Conservation (phyloP, 2,797 vertebrate species). For the Menidia menidia region DNA sequence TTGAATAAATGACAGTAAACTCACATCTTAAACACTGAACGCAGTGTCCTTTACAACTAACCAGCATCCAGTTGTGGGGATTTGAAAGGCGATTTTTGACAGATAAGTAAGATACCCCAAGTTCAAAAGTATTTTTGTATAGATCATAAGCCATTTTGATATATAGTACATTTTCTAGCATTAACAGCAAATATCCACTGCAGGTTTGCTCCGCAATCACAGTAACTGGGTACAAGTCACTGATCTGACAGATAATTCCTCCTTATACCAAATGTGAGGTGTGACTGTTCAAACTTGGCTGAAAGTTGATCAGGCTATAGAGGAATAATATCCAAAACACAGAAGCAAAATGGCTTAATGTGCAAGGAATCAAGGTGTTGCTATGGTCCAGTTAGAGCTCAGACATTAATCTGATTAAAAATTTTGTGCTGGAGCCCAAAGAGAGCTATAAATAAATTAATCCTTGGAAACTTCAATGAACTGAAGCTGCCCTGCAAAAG, state of each 20-base stretch:
- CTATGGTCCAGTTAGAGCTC: background rate
- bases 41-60: background rate
- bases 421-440: background rate
- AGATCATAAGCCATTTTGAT: too few species aligned
- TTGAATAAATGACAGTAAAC: too few species aligned
- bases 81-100: too few species aligned
- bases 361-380: background rate
- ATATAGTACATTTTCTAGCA: too few species aligned
- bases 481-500: background rate
- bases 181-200: too few species aligned
- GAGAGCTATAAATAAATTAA: background rate
- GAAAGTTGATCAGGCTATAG: background rate
- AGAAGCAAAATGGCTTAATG: background rate
- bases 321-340: background rate
- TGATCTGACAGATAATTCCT: too few species aligned
- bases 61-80: too few species aligned
- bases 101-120: too few species aligned
- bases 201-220: too few species aligned
- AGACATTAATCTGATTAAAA: background rate
- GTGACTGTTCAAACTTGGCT: background rate
- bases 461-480: background rate
- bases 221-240: too few species aligned
- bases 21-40: too few species aligned
- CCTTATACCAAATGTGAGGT: background rate
- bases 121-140: too few species aligned